Evolutionary conservation across 1,140 invertebrate species (phyloP), one percentile per base, ranked within the genome.

Genomic region (Branchinecta lindahli): DNA sequence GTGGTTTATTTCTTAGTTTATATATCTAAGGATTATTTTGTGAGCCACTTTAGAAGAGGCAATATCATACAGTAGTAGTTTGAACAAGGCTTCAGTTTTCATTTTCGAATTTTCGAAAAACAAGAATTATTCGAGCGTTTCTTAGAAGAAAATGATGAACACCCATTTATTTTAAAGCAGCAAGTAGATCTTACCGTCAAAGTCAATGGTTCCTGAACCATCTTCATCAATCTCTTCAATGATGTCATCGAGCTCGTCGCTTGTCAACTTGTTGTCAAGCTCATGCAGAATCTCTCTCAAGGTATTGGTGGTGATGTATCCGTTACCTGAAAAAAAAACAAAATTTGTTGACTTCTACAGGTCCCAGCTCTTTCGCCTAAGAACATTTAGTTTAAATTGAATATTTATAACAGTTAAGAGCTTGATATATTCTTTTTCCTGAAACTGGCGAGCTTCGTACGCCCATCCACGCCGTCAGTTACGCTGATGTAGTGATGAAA

Each of bases 161-260:
- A 33, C 5, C 33, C 33, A 33, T 33, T 33, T 33, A 33, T 33
- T 33, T 33, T 33, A 33, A 33, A 33, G 33, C 33, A 33, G 5
- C 33, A 69, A 15, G 10, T 21, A 46, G n/a, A 6, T 66, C 77
- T 76, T 81, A 87, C 87, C 87, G 78, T 88, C 87, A 75, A 88
- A 89, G 76, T 89, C 87, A 52, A 90, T 88, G 61, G 88, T 90
- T 73, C 88, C 88, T 70, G 91, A 94, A 73, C 92, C 92, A 80
- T 96, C 93, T 70, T 91, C 91, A 80, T 96, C 94, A 76, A 96
- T 96, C 84, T 96, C 94, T 76, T 93, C 91, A 77, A 96, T 96
- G 86, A 96, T 94, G 77, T 92, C 90, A 76, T 96, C 91, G 73
- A 96, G 83, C 79, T 96, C 93, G 71, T 90, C 86, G 71, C 94